phyloP scores from a whole-genome alignment of 2,113 vertebrate species.

The Burhinus bistriatus region DNA sequence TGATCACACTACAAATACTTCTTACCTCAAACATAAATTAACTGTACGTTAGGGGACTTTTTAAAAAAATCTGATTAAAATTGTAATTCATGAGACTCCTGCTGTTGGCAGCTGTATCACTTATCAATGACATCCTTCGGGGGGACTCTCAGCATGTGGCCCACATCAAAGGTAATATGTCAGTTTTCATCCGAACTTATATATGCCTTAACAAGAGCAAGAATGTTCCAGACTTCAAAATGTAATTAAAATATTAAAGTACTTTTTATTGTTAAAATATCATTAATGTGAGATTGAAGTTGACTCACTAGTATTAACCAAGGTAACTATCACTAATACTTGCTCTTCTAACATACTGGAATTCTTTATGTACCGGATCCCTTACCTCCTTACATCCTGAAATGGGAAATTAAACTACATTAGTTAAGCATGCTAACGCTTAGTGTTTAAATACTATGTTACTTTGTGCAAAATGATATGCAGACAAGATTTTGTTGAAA shows the following conservation, averaged over 20 bases:
- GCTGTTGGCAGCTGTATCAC: constrained; percentile 62
- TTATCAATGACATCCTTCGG: background rate
- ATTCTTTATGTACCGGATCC: background rate
- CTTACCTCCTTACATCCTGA: background rate
- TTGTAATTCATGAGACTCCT: constrained; percentile 55
- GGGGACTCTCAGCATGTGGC: constrained; percentile 38
- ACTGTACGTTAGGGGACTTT: background rate
- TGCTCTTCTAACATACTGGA: background rate
- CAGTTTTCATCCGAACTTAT: constrained; percentile 15
- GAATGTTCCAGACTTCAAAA: background rate
- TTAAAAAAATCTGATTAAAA: constrained; percentile 25
- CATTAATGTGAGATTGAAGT: background rate
- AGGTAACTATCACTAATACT: background rate
- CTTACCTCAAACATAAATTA: background rate
- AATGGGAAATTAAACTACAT: background rate
- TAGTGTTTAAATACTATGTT: background rate
- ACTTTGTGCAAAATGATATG: background rate
- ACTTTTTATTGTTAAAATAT: background rate
- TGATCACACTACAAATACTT: background rate
- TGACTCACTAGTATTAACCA: background rate
- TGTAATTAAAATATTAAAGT: background rate
- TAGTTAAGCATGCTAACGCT: background rate
- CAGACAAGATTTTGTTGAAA: background rate
- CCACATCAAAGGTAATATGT: constrained; percentile 3
- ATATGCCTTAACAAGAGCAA: constrained; percentile 2